A percentile compares a stretch with the other conserved stretches of the same genome.
phyloP scores from a whole-genome alignment of 2,113 vertebrate species.

The Scomber japonicus region DNA sequence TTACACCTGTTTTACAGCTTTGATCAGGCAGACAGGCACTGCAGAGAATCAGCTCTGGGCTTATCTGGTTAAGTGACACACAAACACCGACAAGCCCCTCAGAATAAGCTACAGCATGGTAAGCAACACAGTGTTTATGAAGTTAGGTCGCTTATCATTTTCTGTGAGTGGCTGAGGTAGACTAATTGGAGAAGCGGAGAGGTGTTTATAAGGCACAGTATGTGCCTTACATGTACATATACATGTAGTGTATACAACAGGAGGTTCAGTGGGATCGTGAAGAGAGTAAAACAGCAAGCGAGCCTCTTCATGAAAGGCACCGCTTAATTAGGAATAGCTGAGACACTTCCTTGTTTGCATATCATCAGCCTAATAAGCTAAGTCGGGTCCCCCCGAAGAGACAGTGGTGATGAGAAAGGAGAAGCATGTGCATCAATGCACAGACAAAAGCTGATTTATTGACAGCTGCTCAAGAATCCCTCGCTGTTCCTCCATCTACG shows the following conservation, averaged over 20 bases:
- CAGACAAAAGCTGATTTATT: conserved; percentile 43
- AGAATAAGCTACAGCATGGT: conserved; percentile 9
- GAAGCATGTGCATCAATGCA: conserved; percentile 15
- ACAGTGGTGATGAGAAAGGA: conserved; percentile 6
- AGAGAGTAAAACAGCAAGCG: conserved; percentile 5
- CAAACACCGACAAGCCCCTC: conserved; percentile 9
- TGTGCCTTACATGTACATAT: not conserved
- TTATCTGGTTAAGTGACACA: conserved; percentile 26
- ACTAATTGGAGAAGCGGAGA: not conserved
- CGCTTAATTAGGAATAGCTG: conserved; percentile 46
- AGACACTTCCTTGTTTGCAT: conserved; percentile 53
- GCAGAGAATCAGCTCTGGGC: conserved; percentile 17
- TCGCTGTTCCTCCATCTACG: not conserved
- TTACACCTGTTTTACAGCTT: conserved; percentile 37
- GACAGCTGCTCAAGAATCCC: conserved; percentile 27
- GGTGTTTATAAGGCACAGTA: not conserved
- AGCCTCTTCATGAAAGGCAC: conserved; percentile 21
- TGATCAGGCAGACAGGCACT: conserved; percentile 26
- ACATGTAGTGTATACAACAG: not conserved
- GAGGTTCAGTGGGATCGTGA: conserved; percentile 22
- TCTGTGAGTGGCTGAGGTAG: not conserved
- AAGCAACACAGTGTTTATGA: not conserved
- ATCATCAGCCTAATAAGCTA: conserved; percentile 42
- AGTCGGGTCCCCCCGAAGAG: conserved; percentile 11
- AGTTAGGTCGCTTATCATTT: conserved; percentile 5